Evolutionary conservation across 2,113 vertebrate species (phyloP).

Genomic region (Ptyas mucosa): DNA sequence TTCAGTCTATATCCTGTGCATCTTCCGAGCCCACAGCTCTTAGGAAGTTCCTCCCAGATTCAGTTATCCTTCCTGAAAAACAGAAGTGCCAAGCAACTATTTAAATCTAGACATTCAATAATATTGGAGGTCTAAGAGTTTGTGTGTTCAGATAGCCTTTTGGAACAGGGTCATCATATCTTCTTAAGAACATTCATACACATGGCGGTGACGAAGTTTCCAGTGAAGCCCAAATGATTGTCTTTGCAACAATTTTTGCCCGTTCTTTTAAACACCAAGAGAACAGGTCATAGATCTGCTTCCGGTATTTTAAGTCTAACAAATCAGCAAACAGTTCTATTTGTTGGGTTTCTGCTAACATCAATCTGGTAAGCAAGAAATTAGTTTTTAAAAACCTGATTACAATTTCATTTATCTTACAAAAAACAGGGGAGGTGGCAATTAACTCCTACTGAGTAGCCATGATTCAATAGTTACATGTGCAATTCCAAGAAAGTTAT

Average conservation of each 20-base stretch:
- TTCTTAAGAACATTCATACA: background rate
- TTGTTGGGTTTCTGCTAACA: background rate
- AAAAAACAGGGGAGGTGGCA: background rate
- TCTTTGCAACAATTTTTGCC: background rate
- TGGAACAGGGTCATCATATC: background rate
- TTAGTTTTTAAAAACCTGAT: background rate
- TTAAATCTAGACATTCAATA: background rate
- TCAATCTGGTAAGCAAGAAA: background rate
- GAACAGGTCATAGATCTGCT: background rate
- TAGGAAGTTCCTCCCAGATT: background rate
- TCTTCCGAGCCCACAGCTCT: background rate
- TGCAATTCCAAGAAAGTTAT: background rate
- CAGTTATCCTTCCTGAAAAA: background rate
- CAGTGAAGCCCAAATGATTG: conserved; percentile 1
- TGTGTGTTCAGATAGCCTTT: background rate
- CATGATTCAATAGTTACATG: background rate
- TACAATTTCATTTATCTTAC: background rate
- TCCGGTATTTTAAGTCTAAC: conserved; percentile 1
- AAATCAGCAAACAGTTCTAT: background rate
- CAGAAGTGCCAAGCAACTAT: background rate
- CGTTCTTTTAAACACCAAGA: background rate
- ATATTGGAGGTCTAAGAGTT: background rate
- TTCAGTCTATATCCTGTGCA: background rate
- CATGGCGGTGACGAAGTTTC: background rate
- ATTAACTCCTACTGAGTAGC: background rate